A percentile compares a stretch with the other conserved stretches of the same genome.
Evolutionary conservation across 2,888 invertebrate species (phyloP).

Genomic region (Flexamia atlantica): DNA sequence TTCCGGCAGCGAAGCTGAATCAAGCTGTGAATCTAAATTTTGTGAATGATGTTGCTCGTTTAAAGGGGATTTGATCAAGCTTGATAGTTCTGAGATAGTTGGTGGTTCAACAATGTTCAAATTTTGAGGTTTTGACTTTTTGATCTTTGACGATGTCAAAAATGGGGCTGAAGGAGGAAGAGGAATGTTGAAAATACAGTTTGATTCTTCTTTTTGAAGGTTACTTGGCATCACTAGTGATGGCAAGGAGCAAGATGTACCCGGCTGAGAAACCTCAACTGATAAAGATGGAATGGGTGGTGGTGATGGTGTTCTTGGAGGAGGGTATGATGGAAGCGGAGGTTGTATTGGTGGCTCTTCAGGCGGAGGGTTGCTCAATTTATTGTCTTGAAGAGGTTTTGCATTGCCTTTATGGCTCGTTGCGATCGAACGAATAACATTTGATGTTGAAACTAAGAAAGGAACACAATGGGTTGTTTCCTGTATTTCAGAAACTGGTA

Average conservation of each 20-base stretch:
- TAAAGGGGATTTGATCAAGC: too few relatives aligned
- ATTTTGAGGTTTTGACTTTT: background rate
- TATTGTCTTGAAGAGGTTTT: background rate
- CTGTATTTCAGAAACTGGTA: background rate
- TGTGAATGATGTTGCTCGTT: too few relatives aligned
- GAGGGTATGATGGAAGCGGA: conserved; percentile 2
- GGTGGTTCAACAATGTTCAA: too few relatives aligned
- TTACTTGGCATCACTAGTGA: background rate
- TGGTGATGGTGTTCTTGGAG: background rate
- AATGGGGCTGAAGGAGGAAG: background rate
- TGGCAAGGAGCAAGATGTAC: background rate
- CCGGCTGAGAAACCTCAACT: background rate
- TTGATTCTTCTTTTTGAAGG: background rate
- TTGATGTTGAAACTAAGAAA: background rate
- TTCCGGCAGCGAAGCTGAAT: too few relatives aligned
- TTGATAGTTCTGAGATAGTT: too few relatives aligned
- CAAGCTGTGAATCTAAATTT: too few relatives aligned
- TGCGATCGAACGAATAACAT: too few relatives aligned
- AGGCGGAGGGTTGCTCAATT: too few relatives aligned
- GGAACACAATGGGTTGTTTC: too few relatives aligned
- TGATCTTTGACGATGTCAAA: background rate
- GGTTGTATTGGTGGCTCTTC: background rate
- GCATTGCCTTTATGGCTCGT: background rate
- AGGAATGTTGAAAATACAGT: background rate
- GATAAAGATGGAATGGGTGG: background rate